Conservation (phyloP, 2,113 vertebrate genomes). For the Oryzias javanicus region DNA sequence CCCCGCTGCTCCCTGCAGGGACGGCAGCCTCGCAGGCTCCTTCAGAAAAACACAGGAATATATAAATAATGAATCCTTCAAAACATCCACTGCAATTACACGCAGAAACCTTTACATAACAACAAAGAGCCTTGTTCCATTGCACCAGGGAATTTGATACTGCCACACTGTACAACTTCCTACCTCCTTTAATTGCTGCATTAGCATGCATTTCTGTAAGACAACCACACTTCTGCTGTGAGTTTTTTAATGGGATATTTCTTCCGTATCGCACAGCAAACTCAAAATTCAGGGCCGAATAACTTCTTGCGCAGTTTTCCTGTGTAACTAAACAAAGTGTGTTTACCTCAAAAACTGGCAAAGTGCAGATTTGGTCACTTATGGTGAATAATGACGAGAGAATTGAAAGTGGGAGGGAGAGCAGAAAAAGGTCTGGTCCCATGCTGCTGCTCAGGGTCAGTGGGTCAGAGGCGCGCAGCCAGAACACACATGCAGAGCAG, state of each 20-base stretch:
- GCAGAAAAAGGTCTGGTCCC: conserved; percentile 50
- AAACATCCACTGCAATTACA: conserved; percentile 75
- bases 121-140: conserved; percentile 74
- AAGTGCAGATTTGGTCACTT: conserved; percentile 28
- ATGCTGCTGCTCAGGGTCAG: conserved; percentile 67
- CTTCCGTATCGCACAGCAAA: conserved; percentile 50
- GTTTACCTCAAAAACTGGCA: conserved; percentile 14
- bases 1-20: conserved; percentile 42
- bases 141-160: conserved; percentile 70
- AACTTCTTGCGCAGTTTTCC: conserved; percentile 32
- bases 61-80: conserved; percentile 75
- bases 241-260: conserved; percentile 48
- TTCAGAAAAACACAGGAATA: conserved; percentile 66
- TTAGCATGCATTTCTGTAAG: conserved; percentile 72
- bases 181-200: conserved; percentile 72
- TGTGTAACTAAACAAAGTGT: conserved; percentile 13
- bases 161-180: conserved; percentile 64
- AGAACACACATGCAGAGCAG: conserved; percentile 71
- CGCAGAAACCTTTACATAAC: conserved; percentile 72
- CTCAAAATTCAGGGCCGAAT: conserved; percentile 50
- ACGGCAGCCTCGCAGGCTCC: conserved; percentile 40
- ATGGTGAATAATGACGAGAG: conserved; percentile 7
- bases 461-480: conserved; percentile 67
- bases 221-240: conserved; percentile 46
- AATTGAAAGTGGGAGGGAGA: background rate